Conservation (phyloP, 1,140 invertebrate genomes). For the Diabrotica virgifera region DNA sequence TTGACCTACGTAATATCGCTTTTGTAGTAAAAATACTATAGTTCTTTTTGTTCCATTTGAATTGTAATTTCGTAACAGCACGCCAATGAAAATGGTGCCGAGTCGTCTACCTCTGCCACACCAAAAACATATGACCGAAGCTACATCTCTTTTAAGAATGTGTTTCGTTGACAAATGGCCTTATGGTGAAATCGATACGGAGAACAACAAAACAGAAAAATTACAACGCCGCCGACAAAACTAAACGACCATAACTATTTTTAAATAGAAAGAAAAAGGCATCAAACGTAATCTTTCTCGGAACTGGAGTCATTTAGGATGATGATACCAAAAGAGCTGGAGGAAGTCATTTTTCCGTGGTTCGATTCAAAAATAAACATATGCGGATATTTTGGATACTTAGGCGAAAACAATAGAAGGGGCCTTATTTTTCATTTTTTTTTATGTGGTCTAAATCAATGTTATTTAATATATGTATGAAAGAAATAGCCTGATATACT, state of each 20-base stretch:
- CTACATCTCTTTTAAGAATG: background rate
- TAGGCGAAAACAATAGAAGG: too few species aligned
- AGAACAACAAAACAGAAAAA: slow-evolving; percentile 3
- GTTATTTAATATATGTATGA: too few species aligned
- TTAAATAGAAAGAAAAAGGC: background rate
- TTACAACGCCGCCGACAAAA: background rate
- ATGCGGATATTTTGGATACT: too few species aligned
- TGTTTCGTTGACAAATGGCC: slow-evolving; percentile 1
- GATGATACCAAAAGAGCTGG: background rate
- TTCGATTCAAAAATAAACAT: too few species aligned
- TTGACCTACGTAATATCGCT: too few species aligned
- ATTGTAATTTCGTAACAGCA: too few species aligned
- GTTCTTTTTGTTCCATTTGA: too few species aligned
- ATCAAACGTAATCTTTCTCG: background rate
- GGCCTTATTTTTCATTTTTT: too few species aligned
- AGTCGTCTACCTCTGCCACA: background rate
- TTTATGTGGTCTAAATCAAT: too few species aligned
- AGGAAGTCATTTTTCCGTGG: too few species aligned
- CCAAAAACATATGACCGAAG: background rate
- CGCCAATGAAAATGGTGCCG: background rate
- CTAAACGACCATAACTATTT: slow-evolving; percentile 2
- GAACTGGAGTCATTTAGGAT: background rate
- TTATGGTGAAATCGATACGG: background rate
- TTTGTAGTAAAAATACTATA: too few species aligned
- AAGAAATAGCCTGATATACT: too few species aligned